A percentile compares a stretch with the other conserved stretches of the same genome.
Conservation (phyloP, 2,113 vertebrate species). For the Amphiprion percula region DNA sequence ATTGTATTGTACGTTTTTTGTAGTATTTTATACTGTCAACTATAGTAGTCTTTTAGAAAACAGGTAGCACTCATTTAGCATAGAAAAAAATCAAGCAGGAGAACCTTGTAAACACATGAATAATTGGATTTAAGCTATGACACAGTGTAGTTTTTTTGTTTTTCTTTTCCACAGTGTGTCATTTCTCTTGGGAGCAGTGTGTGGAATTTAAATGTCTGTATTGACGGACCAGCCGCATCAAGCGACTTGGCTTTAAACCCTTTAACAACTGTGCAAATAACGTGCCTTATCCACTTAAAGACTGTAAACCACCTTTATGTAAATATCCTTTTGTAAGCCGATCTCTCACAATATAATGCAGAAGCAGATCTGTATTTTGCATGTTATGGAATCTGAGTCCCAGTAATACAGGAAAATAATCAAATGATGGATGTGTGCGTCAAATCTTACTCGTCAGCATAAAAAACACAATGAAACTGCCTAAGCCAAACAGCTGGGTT, state of each 20-base stretch:
- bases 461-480: slow-evolving; percentile 10
- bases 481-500: slow-evolving; percentile 37
- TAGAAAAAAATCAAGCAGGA: slow-evolving; percentile 6
- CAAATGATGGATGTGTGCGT: too few relatives aligned
- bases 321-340: slow-evolving; percentile 8
- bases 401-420: not conserved
- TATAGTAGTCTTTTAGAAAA: not conserved
- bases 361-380: not conserved
- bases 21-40: too few relatives aligned
- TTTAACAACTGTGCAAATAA: slow-evolving; percentile 9
- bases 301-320: not conserved
- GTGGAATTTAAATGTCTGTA: slow-evolving; percentile 50
- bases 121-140: slow-evolving; percentile 37
- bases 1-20: not conserved
- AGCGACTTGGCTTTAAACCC: slow-evolving; percentile 30
- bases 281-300: slow-evolving; percentile 1
- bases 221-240: slow-evolving; percentile 43
- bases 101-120: not conserved
- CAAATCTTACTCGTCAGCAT: too few relatives aligned
- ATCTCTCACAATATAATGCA: not conserved
- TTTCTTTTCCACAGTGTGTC: not conserved
- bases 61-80: not conserved
- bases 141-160: slow-evolving; percentile 9
- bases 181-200: slow-evolving; percentile 34
- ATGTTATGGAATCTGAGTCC: not conserved